Evolutionary conservation across 1,140 invertebrate species (phyloP), one percentile per base, ranked within the genome.

Genomic region (Zeugodacus cucurbitae): DNA sequence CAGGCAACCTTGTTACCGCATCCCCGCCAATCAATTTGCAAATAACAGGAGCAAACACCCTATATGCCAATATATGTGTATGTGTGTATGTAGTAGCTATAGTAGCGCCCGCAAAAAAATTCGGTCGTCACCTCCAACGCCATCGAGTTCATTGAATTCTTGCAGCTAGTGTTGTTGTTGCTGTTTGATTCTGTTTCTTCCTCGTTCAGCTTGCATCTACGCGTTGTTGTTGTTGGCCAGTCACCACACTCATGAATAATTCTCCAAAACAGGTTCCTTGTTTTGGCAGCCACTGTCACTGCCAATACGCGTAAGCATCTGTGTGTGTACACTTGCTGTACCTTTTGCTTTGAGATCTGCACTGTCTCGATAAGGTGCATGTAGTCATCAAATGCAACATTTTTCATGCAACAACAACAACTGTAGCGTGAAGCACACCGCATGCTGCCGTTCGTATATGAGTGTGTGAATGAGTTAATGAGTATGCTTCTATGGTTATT

Each of bases 241-340:
- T n/a, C n/a, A 48, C n/a, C 44, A 48, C 41, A 82, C 74, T 26
- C 74, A 82, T 82, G 48, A 82, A 82, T 82, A 82, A 82, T 82
- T 48, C 74, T 82, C 41, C 20, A 82, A 82, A 82, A 82, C 74
- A 82, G 74, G 74, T 82, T 82, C 44, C 41, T 22, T 82, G 74
- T 82, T 82, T 82, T 41, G 41, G 74, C 74, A 82, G 41, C 74
- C 74, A 82, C 74, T 82, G 74, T 82, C 74, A 82, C n/a, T 82
- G 74, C 41, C 74, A 82, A 8, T 22, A 22, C n/a, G 4, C 22
- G n/a, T n/a, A n/a, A n/a, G n/a, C n/a, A n/a, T n/a, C 0, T 26
- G 41, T 29, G n/a, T 48, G 74, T n/a, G 20, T 41, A 8, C 20
- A 2, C 34, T 0, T 78, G 70, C n/a, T 11, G 22, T 22, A 22